These are phyloP conservation scores for Resseliella maxima DNA, from an alignment of 2,888 invertebrate species.

Conservation along the genomic window DNA sequence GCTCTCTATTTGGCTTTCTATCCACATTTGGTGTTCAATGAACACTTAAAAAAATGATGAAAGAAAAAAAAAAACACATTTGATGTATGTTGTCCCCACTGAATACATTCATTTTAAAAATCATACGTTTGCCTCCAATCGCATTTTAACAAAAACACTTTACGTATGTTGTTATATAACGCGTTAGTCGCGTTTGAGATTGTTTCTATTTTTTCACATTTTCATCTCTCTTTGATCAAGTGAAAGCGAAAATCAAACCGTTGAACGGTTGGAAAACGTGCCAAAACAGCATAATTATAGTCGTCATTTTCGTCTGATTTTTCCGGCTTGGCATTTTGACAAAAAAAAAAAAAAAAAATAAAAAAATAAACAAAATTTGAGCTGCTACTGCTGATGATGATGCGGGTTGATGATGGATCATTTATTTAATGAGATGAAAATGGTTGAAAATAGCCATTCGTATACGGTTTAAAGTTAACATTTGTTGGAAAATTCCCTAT, in stretches of 20 bases:
- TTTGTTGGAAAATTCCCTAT: too few species aligned
- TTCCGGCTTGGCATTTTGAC: constrained; percentile 31
- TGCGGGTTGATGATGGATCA: neutral
- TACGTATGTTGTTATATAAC: neutral
- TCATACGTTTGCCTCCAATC: neutral
- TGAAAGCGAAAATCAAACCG: neutral
- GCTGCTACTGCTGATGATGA: too few species aligned
- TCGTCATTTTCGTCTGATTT: neutral
- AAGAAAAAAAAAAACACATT: too few species aligned
- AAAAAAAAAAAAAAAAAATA: too few species aligned
- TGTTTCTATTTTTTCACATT: neutral
- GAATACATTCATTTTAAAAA: too few species aligned
- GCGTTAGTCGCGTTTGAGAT: neutral
- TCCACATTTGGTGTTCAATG: too few species aligned
- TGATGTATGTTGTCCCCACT: too few species aligned
- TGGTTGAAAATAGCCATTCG: neutral
- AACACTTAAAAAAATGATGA: too few species aligned
- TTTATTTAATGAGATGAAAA: neutral
- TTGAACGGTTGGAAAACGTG: neutral
- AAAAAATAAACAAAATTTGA: neutral
- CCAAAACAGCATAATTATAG: neutral
- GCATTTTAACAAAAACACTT: too few species aligned
- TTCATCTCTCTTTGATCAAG: neutral
- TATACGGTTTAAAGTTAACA: too few species aligned
- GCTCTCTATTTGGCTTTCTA: too few species aligned